phyloP scores from a whole-genome alignment of 2,113 vertebrate species.

The Ariopsis seemanni region DNA sequence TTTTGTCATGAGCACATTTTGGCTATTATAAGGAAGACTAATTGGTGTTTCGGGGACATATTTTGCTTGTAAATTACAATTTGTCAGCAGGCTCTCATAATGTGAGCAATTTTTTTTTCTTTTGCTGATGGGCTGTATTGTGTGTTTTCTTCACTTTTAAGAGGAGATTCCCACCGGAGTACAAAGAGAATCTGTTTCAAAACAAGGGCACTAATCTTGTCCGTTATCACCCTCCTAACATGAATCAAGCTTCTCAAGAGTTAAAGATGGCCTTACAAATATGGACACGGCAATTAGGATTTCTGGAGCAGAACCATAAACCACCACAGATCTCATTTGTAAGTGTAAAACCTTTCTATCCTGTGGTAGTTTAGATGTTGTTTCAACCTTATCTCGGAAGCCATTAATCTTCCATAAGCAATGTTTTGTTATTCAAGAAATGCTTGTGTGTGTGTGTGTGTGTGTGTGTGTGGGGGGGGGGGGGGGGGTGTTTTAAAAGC shows the following conservation, averaged over 20 bases:
- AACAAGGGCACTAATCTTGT: conserved; percentile 38
- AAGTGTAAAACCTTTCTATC: conserved; percentile 28
- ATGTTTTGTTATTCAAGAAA: conserved; percentile 53
- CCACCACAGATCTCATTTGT: conserved; percentile 31
- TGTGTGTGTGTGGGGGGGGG: neutral
- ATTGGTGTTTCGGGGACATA: conserved; percentile 43
- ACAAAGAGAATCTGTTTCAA: conserved; percentile 31
- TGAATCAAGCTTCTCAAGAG: conserved; percentile 22
- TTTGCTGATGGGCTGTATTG: conserved; percentile 33
- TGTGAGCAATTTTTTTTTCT: neutral
- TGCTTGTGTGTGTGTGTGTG: conserved; percentile 41
- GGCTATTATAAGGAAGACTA: conserved; percentile 46
- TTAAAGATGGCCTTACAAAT: conserved; percentile 45
- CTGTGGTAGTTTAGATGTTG: conserved; percentile 53
- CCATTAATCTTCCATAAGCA: conserved; percentile 60
- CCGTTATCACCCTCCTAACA: conserved; percentile 42
- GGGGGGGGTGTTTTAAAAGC: neutral
- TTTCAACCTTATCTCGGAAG: conserved; percentile 61
- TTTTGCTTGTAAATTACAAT: conserved; percentile 39
- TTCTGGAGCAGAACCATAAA: conserved; percentile 54
- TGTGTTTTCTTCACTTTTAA: conserved; percentile 32
- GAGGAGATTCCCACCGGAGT: neutral
- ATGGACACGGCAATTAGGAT: conserved; percentile 42
- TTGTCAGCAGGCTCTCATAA: conserved; percentile 19
- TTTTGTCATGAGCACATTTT: conserved; percentile 27